Base-by-base conservation (phyloP, 2,888 invertebrate genomes). In the Selenia dentaria region DNA sequence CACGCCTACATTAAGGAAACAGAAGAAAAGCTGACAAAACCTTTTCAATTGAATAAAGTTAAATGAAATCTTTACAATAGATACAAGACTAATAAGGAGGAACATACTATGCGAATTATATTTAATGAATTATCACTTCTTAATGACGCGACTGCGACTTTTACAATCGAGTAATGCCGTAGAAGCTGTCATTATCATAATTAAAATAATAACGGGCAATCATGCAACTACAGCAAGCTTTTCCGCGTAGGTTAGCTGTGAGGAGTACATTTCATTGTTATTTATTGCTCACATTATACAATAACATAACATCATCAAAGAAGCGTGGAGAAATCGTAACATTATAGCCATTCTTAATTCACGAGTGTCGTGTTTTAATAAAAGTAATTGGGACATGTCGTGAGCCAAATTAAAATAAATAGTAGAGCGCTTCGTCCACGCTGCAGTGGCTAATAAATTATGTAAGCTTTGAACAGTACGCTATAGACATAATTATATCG, bases 371-470 rank as follows among this genome's bases (percentile, higher is more conserved):
- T 51, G 53, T 42, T 42, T 51, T 59, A 64, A 66, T 65, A 45
- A 63, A 65, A 45, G 55, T 56, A 66, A 68, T 69, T 64, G 58
- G 59, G 54, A 56, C 54, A 55, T 62, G 64, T 59, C 67, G 50
- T 57, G 59, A 59, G 63, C 45, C 57, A 62, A 70, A 72, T 72
- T 70, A 62, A 59, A 64, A 61, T 57, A 58, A 55, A 52, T 52
- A 50, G 41, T 51, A 28, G 34, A 38, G 27, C 31, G 18, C 32
- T 24, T n/a, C 34, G 60, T 53, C 43, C 49, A 52, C 53, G 70
- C 51, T 71, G 69, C 68, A 66, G 67, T 60, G 55, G 44, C 60
- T 64, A 59, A 74, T 79, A 67, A 77, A 74, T 77, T 70, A 78
- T 76, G 59, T 54, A 67, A 61, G 54, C 61, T 54, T 57, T 65